Evolutionary conservation across 2,113 vertebrate species (phyloP), one percentile per base, ranked within the genome.

Genomic region (Colaptes auratus): DNA sequence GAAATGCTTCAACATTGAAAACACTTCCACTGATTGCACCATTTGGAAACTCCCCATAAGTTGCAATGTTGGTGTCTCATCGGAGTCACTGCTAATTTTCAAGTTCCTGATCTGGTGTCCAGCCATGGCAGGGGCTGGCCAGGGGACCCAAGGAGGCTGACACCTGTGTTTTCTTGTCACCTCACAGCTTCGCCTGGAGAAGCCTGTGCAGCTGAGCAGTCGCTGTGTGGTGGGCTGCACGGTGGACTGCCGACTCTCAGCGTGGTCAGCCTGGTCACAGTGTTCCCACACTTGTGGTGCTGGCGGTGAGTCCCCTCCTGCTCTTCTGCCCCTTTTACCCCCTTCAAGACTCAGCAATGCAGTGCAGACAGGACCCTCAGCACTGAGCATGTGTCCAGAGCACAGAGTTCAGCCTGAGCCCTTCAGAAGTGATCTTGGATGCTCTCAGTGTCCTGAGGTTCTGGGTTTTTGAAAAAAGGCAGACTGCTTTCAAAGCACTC

Each of bases 241-340:
- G 2, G 97, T 99, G 83, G 99, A 98, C 97, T 99, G 99, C 92
- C 97, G 96, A 31, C 98, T 99, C 48, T 99, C 99, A 0, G 98
- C 98, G 3, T 99, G 99, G 99, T 98, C 99, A 1, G n/a, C 98
- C 10, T 99, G 99, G 99, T 98, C 98, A 0, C 97, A 98, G 33
- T 99, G 99, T 87, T 99, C 99, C 16, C 98, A 98, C 61, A 98
- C 98, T 10, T 99, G 99, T 64, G 99, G 99, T 1, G 85, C 96
- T 10, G 98, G 97, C 96, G 99, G 99, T 99, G 98, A 89, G 91
- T 91, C 28, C 46, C 15, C 55, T 11, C 13, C 15, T 36, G 14
- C 8, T 50, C 53, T 48, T 10, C 27, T n/a, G 13, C 18, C 18
- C 28, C 21, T 3, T 17, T 12, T 9, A 7, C 2, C 39, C 14